Percentiles rank a stretch among this genome's conserved stretches.
These are phyloP conservation scores for Pinna nobilis DNA, from an alignment of 1,140 invertebrate species.

Conservation along the genomic window DNA sequence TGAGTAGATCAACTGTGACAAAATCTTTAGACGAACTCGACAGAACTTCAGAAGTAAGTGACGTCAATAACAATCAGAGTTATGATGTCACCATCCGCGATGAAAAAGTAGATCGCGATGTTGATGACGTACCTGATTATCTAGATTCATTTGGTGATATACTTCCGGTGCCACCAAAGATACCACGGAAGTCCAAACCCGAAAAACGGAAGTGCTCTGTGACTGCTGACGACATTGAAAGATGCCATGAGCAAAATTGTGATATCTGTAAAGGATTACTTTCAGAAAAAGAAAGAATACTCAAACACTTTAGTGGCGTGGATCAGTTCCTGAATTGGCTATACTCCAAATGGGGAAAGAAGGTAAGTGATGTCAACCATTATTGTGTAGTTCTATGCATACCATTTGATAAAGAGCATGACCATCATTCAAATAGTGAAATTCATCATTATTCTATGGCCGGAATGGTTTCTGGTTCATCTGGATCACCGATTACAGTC, in stretches of 20 bases:
- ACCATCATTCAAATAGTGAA: background rate
- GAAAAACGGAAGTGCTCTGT: background rate
- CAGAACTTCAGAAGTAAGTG: slow-evolving; percentile 19
- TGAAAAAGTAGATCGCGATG: slow-evolving; percentile 12
- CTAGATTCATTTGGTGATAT: slow-evolving; percentile 34
- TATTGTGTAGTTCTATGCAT: no score
- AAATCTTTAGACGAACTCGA: slow-evolving; percentile 38
- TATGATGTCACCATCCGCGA: background rate
- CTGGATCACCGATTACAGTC: no score
- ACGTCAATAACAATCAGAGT: background rate
- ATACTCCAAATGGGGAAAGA: slow-evolving; percentile 44
- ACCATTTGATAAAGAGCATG: background rate
- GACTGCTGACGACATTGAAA: background rate
- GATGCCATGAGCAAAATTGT: slow-evolving; percentile 33
- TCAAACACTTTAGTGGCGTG: slow-evolving; percentile 40
- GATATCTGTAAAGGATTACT: slow-evolving; percentile 32
- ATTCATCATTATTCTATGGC: background rate
- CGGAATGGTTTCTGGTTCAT: no score
- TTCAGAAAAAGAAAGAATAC: slow-evolving; percentile 16
- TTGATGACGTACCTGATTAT: slow-evolving; percentile 14
- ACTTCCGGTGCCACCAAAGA: slow-evolving; percentile 3
- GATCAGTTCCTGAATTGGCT: slow-evolving; percentile 41
- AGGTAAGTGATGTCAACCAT: no score
- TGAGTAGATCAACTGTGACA: slow-evolving; percentile 25
- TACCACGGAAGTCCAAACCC: background rate